Base-by-base conservation (phyloP, 2,797 vertebrate species). In the Coreius guichenoti region DNA sequence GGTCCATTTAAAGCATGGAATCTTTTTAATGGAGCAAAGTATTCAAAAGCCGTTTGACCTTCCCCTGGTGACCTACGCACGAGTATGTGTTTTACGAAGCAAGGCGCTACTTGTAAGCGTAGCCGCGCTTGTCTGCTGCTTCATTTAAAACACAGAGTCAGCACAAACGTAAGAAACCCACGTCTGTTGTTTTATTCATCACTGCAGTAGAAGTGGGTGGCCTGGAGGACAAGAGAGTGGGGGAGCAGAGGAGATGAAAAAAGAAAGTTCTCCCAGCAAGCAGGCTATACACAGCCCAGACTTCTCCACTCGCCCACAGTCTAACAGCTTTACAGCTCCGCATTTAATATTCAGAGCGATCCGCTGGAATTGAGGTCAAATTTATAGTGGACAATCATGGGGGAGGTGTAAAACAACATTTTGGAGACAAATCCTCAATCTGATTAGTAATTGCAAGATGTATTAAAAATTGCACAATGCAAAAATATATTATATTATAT, bases 131-230 rank as follows among this genome's bases (percentile, higher is more conserved):
- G 87, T 86, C 76, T 81, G 83, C 84, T 83, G 83, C 90, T 93
- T 93, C 87, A 92, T 94, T 92, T 93, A 91, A 94, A 95, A 95
- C 91, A 89, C 89, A 89, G 90, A 45, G 90, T 95, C 94, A 94
- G 94, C 95, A 94, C 86, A 94, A 90, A 94, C 45, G 84, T 78
- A 69, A 82, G 78, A 89, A 92, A 90, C 83, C 89, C 89, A 87
- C 86, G 88, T 88, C 92, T 95, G 90, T 92, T 96, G 94, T 94
- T 96, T 95, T 94, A 96, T 95, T 95, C 94, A 95, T 94, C 87
- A 93, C 91, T 93, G 93, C 92, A 90, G 93, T 90, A 88, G 68
- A 87, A 91, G 90, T 92, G 90, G 92, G 91, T 94, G 92, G 93
- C 92, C 92, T 91, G 88, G 89, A 90, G 90, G 90, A 92, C 81